Conservation (phyloP, 2,888 invertebrate genomes). For the Perdita meconis region DNA sequence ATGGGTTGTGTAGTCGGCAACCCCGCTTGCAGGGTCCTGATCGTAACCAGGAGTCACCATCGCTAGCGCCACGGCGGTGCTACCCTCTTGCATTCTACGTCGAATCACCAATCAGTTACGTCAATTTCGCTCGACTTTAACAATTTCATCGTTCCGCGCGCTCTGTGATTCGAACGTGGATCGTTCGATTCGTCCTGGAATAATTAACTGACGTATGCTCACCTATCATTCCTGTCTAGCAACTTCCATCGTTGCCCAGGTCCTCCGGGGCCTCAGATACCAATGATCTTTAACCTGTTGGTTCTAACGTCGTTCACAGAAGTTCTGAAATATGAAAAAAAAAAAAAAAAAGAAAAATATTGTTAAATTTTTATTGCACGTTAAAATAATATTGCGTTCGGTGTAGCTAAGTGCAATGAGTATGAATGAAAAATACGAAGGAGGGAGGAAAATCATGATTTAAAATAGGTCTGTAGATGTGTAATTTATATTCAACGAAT, state of each 20-base stretch:
- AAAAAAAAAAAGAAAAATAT: not conserved
- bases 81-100: slow-evolving; percentile 84
- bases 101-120: too few species aligned
- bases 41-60: slow-evolving; percentile 85
- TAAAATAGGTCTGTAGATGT: too few species aligned
- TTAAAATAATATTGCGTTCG: not conserved
- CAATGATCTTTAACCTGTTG: slow-evolving; percentile 25
- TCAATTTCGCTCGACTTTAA: too few species aligned
- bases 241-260: slow-evolving; percentile 76
- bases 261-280: slow-evolving; percentile 66
- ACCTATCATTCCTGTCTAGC: slow-evolving; percentile 82
- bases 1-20: slow-evolving; percentile 83
- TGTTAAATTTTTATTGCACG: not conserved
- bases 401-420: not conserved
- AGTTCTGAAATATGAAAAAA: slow-evolving; percentile 7
- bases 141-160: too few species aligned
- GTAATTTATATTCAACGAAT: too few species aligned
- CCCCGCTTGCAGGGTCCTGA: slow-evolving; percentile 84
- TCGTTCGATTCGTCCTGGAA: too few species aligned
- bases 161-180: too few species aligned
- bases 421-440: not conserved
- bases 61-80: slow-evolving; percentile 84
- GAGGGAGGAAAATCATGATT: too few species aligned
- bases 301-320: slow-evolving; percentile 7
- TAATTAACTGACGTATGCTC: not conserved